phyloP scores from a whole-genome alignment of 2,113 vertebrate species.

The Noctilio leporinus region DNA sequence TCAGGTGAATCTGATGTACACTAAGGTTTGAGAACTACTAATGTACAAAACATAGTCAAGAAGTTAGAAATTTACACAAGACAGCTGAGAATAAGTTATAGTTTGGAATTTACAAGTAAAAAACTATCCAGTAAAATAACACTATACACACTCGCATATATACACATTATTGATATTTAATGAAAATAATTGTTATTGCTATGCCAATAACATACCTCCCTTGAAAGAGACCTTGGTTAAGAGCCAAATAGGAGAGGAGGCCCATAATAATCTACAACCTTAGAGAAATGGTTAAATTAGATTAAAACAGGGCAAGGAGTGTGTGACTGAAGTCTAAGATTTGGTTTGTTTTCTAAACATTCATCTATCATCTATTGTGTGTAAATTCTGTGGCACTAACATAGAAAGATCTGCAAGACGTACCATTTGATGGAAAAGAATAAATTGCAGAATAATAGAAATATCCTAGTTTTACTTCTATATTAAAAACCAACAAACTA shows the following conservation, averaged over 20 bases:
- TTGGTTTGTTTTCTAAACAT: conserved; percentile 22
- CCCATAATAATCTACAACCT: not conserved
- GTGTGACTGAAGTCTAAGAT: not conserved
- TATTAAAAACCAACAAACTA: not conserved
- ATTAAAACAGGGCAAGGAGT: not conserved
- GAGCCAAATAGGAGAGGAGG: not conserved
- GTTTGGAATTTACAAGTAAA: not conserved
- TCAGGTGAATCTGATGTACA: not conserved
- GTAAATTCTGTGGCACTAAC: not conserved
- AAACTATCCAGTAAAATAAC: not conserved
- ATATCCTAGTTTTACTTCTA: not conserved
- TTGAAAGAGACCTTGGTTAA: not conserved
- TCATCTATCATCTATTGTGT: not conserved
- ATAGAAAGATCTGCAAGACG: not conserved
- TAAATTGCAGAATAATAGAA: not conserved
- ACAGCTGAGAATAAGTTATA: not conserved
- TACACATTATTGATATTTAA: not conserved
- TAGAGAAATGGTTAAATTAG: not conserved
- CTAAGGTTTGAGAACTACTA: not conserved
- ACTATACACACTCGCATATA: not conserved
- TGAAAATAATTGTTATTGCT: not conserved
- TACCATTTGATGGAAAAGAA: not conserved
- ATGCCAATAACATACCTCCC: not conserved
- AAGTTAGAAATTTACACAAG: not conserved
- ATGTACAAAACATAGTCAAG: not conserved